Evolutionary conservation across 1,140 invertebrate species (phyloP).

Genomic region (Microplitis demolitor): DNA sequence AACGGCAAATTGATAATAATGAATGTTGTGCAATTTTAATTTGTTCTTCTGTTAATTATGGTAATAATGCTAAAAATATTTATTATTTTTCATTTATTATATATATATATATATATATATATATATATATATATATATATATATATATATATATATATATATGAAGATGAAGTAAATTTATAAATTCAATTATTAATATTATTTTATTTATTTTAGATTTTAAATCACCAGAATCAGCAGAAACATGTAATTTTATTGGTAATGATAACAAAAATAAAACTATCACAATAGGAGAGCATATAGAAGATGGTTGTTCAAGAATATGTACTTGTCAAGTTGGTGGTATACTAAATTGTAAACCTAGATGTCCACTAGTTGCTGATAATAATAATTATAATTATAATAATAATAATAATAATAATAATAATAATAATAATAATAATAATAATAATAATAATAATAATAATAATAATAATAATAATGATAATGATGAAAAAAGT

Average conservation of each 20-base stretch:
- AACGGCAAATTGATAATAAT: conserved; percentile 70
- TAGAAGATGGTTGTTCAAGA: conserved; percentile 79
- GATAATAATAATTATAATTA: no score
- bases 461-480: no score
- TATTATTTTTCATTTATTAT: no score
- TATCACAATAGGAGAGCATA: conserved; percentile 71
- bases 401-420: no score
- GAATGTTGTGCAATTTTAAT: conserved; percentile 77
- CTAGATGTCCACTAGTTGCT: conserved; percentile 62
- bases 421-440: no score
- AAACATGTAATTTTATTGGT: conserved; percentile 69
- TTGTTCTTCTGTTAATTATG: conserved; percentile 63
- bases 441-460: no score
- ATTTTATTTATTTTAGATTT: conserved; percentile 2
- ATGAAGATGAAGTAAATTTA: not conserved
- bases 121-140: no score
- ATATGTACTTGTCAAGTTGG: conserved; percentile 77
- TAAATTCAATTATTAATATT: not conserved
- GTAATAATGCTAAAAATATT: conserved; percentile 37
- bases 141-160: no score
- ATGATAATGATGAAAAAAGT: no score
- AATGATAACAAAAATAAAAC: conserved; percentile 67
- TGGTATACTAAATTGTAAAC: conserved; percentile 74
- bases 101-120: no score
- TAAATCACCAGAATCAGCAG: conserved; percentile 53